Evolutionary conservation across 2,113 vertebrate genomes (phyloP).

Genomic region (Craseonycteris thonglongyai): DNA sequence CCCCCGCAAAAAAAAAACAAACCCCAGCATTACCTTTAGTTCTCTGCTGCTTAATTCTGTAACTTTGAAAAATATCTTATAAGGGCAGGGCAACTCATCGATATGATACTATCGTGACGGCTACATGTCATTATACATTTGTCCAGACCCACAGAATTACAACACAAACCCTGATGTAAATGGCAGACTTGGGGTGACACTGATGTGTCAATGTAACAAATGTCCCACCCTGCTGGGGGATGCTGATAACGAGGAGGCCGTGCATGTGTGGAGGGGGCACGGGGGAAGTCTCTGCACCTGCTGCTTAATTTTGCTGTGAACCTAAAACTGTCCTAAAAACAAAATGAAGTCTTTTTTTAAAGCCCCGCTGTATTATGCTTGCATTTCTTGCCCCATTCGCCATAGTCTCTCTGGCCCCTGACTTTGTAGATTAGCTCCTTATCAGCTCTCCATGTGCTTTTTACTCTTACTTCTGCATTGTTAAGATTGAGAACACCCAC

Average conservation of each 20-base stretch:
- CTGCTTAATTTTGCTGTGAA: not conserved
- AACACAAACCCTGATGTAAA: not conserved
- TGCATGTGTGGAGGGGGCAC: accelerated
- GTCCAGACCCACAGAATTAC: not conserved
- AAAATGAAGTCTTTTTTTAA: not conserved
- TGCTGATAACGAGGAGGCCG: not conserved
- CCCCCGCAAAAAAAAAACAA: no score
- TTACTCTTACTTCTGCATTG: accelerated
- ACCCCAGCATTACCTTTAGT: not conserved
- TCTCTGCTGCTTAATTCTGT: not conserved
- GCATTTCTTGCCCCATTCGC: not conserved
- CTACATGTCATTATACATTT: no score
- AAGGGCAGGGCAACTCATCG: not conserved
- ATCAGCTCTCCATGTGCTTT: accelerated
- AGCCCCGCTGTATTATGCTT: not conserved
- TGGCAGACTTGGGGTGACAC: not conserved
- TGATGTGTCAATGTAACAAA: not conserved
- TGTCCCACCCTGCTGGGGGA: accelerated
- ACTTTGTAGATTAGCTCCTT: not conserved
- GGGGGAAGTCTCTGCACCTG: not conserved
- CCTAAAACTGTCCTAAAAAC: not conserved
- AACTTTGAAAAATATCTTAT: not conserved
- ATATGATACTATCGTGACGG: not conserved
- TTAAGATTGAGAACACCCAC: not conserved
- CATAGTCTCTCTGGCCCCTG: not conserved